Conservation (phyloP, 37 sponge, comb jelly and placozoan genomes). For the Tethya wilhelma region DNA sequence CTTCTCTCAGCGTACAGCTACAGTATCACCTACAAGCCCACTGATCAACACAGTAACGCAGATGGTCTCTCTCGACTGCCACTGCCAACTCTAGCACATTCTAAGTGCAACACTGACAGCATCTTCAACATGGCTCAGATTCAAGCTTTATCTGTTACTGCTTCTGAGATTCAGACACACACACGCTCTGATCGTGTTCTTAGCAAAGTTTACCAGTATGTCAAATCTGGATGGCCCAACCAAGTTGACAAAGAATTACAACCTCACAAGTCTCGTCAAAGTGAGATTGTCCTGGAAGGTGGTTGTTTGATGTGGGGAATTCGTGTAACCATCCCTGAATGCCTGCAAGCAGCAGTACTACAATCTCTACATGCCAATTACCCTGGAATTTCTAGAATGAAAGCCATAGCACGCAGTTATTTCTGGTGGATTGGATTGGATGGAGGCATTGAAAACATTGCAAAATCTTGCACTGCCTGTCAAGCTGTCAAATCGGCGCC, state of each 20-base stretch:
- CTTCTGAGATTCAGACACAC: neutral
- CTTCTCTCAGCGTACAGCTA: constrained; percentile 26
- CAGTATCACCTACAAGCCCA: constrained; percentile 5
- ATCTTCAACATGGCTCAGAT: constrained; percentile 1
- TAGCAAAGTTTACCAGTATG: constrained; percentile 29
- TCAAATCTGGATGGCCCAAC: constrained; percentile 15
- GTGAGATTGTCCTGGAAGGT: constrained; percentile 8
- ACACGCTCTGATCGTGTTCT: constrained; percentile 49
- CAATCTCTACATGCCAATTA: constrained; percentile 19
- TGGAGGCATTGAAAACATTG: constrained; percentile 1
- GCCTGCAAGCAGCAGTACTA: constrained; percentile 2
- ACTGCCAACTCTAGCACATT: neutral
- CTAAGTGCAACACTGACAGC: neutral
- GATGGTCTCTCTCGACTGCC: constrained; percentile 13
- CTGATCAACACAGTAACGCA: constrained; percentile 9
- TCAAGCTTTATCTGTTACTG: neutral
- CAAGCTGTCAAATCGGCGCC: constrained; percentile 15
- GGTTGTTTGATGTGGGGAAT: constrained; percentile 59
- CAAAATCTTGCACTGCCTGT: constrained; percentile 1
- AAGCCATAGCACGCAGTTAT: constrained; percentile 27
- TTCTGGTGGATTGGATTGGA: constrained; percentile 55
- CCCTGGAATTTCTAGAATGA: constrained; percentile 29
- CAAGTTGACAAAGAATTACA: constrained; percentile 13
- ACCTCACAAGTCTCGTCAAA: neutral
- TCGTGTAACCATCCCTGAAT: constrained; percentile 13